Percentiles rank a stretch among this genome's conserved stretches.
Evolutionary conservation across 2,113 vertebrate species (phyloP).

Genomic region (Misgurnus anguillicaudatus): DNA sequence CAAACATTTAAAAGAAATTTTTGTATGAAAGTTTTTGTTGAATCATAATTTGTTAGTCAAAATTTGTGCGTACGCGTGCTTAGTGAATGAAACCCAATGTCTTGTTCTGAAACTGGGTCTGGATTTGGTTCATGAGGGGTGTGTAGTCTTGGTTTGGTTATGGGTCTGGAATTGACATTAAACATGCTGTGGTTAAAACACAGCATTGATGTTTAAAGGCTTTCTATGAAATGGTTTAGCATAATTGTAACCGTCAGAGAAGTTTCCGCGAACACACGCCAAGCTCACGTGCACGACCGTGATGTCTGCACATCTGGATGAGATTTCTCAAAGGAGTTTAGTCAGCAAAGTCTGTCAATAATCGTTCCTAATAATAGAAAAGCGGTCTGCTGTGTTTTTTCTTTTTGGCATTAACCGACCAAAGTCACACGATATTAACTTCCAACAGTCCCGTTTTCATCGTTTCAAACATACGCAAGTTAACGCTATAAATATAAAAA

Average conservation of each 20-base stretch:
- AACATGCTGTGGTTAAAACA: background rate
- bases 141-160: too few species aligned
- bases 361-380: conserved; percentile 48
- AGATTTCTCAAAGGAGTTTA: conserved; percentile 38
- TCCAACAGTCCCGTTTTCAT: background rate
- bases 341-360: background rate
- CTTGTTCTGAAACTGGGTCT: too few species aligned
- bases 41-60: too few species aligned
- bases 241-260: background rate
- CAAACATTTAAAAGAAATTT: too few species aligned
- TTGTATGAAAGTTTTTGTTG: too few species aligned
- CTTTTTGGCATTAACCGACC: background rate
- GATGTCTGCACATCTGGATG: conserved; percentile 55
- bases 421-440: background rate
- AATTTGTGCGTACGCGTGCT: too few species aligned
- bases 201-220: background rate
- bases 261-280: conserved; percentile 1
- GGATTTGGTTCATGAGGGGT: too few species aligned
- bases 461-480: background rate
- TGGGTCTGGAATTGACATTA: too few species aligned
- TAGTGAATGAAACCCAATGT: too few species aligned
- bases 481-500: background rate
- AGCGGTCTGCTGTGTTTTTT: background rate
- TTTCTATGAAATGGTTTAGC: background rate
- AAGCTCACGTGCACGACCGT: conserved; percentile 10